These are phyloP conservation scores for Thymelicus lineola DNA, from an alignment of 2,888 invertebrate genomes.

Conservation along the genomic window DNA sequence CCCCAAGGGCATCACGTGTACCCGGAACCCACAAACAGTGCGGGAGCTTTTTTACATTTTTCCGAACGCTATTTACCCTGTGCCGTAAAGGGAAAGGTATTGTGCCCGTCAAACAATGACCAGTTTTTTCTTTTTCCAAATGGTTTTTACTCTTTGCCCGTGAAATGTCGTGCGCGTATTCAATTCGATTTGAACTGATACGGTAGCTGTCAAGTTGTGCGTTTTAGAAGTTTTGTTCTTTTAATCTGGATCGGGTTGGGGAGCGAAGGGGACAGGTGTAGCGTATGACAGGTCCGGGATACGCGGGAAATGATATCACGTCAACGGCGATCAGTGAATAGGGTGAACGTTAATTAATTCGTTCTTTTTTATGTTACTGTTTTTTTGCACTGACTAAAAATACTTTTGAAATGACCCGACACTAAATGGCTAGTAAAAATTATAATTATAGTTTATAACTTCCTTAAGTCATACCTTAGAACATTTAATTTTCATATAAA, in stretches of 20 bases:
- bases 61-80: conserved; percentile 80
- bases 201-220: conserved; percentile 48
- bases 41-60: conserved; percentile 78
- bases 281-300: conserved; percentile 18
- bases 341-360: conserved; percentile 6
- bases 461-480: too few relatives aligned
- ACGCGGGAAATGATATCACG: conserved; percentile 11
- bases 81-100: conserved; percentile 83
- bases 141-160: conserved; percentile 57
- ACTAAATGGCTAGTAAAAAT: too few relatives aligned
- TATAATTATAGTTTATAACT: too few relatives aligned
- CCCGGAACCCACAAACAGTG: conserved; percentile 77
- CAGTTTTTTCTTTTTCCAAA: conserved; percentile 59
- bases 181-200: conserved; percentile 66
- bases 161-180: conserved; percentile 52
- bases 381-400: too few relatives aligned
- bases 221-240: conserved; percentile 47
- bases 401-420: too few relatives aligned
- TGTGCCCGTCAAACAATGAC: conserved; percentile 76
- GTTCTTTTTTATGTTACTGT: neutral
- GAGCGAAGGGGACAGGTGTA: conserved; percentile 14
- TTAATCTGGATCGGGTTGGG: conserved; percentile 38
- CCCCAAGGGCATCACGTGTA: conserved; percentile 79
- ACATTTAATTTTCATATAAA: too few relatives aligned
- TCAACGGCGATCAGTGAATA: conserved; percentile 5